Base-by-base conservation (phyloP, 2,113 vertebrate genomes). In the Tenebrosternarchus preto region DNA sequence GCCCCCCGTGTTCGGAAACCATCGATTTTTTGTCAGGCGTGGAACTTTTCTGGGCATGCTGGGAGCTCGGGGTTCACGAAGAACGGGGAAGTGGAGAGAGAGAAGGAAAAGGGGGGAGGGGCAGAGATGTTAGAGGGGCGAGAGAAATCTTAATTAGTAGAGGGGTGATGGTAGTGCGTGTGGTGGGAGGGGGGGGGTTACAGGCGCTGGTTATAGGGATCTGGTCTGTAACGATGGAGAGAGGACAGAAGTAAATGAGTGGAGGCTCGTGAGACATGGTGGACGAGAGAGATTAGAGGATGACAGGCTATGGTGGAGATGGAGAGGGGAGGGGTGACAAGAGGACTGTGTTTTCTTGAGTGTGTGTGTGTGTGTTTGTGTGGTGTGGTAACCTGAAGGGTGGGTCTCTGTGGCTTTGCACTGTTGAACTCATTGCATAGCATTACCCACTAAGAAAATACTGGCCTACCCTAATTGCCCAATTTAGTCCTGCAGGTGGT, bases 131-230 rank as follows among this genome's bases (percentile, higher is more conserved):
- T 50, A 63, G 24, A 83, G 73, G 83, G 88, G 82, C 86, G 90
- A 91, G 91, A 91, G 89, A 93, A 92, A 92, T 93, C 92, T 93
- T 94, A 93, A 94, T 93, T 93, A 93, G 91, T 88, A 87, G 81
- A 85, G 89, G 79, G 61, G 82, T 68, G 78, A 72, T 72, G 59
- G 67, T 50, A 15, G 43, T 12, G 43, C 15, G 8, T 50, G 43
- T 57, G 77, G n/a, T n/a, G 7, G 31, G 56, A 15, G 9, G n/a
- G 56, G 39, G 84, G 86, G 92, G 90, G 92, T 93, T 92, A 87
- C 63, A 82, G 63, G 77, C 87, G 74, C 81, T 71, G 87, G 86
- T 86, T 84, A 85, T 86, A 79, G 87, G 89, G 85, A 85, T 85
- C 67, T 82, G 80, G 83, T 88, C 88, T 86, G 86, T 89, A 88